Evolutionary conservation across 2,797 vertebrate species (phyloP), one percentile per base, ranked within the genome.

Genomic region (Tragelaphus eurycerus): DNA sequence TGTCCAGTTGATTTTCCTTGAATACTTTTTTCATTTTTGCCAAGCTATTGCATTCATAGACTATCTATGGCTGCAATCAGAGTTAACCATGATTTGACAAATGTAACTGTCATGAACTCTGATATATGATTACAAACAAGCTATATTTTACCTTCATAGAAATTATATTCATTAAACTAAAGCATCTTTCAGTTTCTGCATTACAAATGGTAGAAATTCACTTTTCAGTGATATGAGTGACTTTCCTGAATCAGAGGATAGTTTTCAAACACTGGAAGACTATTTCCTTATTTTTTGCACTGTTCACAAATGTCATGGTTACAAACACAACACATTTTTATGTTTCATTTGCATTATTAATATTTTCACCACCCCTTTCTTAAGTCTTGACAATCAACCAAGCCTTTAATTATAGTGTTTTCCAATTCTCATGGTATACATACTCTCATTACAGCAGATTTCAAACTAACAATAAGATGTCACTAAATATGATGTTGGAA

Each of bases 131-230:
- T 87, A 46, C 15, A 78, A 55, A 81, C 64, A 55, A 93, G 79
- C 71, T 92, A 2, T 50, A 43, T 29, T 90, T 95, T 38, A 64
- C 55, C 17, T 48, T 82, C 52, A 48, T 88, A 85, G 23, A 87
- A 83, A 62, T 74, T 90, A 43, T 23, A 74, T 46, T 89, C 50
- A 81, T 87, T 88, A 97, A 97, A 94, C 25, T 87, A 48, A 87
- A 90, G 52, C 34, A 46, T 52, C n/a, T 93, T 92, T 95, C 48
- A 27, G 31, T 21, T 83, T 85, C 31, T 92, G 29, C 43, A 76
- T 84, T 84, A 84, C 19, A 15, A 55, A 62, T 86, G 38, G 50
- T 48, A 81, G 38, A 93, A 82, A 89, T 92, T 48, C 50, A 95
- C n/a, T 59, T 27, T 62, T 83, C 59, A 31, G 25, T 71, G 31